phyloP scores from a whole-genome alignment of 2,797 vertebrate genomes.

The Sciurus carolinensis region DNA sequence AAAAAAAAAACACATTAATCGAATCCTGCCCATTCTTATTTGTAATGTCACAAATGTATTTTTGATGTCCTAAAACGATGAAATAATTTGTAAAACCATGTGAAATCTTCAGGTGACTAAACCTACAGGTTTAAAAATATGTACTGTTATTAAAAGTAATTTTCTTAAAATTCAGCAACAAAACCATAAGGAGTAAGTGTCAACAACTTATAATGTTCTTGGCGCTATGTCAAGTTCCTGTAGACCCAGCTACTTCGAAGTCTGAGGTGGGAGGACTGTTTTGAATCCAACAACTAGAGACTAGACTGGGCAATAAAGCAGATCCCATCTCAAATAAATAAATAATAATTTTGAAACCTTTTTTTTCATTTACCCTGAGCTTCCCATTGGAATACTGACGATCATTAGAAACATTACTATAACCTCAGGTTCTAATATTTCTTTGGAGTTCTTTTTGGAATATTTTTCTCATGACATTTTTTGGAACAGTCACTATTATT shows the following conservation, averaged over 20 bases:
- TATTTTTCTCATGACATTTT: background rate
- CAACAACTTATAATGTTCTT: background rate
- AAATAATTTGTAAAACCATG: constrained; percentile 38
- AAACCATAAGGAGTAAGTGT: background rate
- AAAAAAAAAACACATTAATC: background rate
- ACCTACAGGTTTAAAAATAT: constrained; percentile 29
- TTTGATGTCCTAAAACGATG: background rate
- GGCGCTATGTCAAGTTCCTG: background rate
- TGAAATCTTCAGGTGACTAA: background rate
- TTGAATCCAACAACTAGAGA: background rate
- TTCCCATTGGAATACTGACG: background rate
- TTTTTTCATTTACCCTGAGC: background rate
- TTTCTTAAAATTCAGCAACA: constrained; percentile 53
- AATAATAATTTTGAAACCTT: background rate
- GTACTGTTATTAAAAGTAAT: background rate
- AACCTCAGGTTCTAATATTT: background rate
- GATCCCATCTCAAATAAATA: background rate
- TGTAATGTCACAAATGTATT: background rate
- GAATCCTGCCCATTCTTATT: background rate
- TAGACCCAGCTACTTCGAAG: background rate
- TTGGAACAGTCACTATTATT: background rate
- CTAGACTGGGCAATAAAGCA: background rate
- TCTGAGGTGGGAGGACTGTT: background rate
- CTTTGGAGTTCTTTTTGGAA: background rate
- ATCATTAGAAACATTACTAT: background rate